These are phyloP conservation scores for Eristalis arbustorum DNA, from an alignment of 2,888 invertebrate genomes.

Conservation along the genomic window DNA sequence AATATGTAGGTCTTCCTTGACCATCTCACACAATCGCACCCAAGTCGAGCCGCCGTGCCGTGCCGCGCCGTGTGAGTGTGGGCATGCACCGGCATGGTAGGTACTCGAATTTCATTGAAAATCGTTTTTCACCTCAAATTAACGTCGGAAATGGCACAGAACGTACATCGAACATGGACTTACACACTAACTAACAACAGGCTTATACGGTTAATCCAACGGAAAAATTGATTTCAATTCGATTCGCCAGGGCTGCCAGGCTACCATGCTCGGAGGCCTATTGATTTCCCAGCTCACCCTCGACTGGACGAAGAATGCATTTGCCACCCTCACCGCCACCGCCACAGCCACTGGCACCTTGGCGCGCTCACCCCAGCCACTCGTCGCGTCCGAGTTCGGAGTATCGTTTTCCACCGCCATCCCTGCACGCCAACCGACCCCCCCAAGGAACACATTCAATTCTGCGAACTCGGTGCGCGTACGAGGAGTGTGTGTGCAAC, in stretches of 20 bases:
- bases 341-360: too few species aligned
- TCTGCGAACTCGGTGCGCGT: neutral
- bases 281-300: slow-evolving; percentile 46
- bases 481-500: slow-evolving; percentile 24
- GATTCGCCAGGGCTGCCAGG: slow-evolving; percentile 24
- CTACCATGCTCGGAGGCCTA: too few species aligned
- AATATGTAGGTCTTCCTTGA: slow-evolving; percentile 69
- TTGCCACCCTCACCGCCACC: neutral
- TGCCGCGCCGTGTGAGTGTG: neutral
- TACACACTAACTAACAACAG: slow-evolving; percentile 68
- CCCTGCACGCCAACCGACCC: too few species aligned
- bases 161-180: slow-evolving; percentile 65
- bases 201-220: slow-evolving; percentile 68
- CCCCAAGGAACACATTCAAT: neutral
- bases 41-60: neutral
- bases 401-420: neutral
- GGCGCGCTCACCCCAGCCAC: neutral
- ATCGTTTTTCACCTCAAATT: slow-evolving; percentile 71
- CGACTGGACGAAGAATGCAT: neutral
- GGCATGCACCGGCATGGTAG: neutral
- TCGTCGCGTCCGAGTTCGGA: neutral
- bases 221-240: slow-evolving; percentile 70
- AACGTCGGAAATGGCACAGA: slow-evolving; percentile 67
- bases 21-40: slow-evolving; percentile 41
- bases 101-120: slow-evolving; percentile 64